Percentiles rank a stretch among this genome's conserved stretches.
phyloP scores from a whole-genome alignment of 2,113 vertebrate species.

The Chionomys nivalis region DNA sequence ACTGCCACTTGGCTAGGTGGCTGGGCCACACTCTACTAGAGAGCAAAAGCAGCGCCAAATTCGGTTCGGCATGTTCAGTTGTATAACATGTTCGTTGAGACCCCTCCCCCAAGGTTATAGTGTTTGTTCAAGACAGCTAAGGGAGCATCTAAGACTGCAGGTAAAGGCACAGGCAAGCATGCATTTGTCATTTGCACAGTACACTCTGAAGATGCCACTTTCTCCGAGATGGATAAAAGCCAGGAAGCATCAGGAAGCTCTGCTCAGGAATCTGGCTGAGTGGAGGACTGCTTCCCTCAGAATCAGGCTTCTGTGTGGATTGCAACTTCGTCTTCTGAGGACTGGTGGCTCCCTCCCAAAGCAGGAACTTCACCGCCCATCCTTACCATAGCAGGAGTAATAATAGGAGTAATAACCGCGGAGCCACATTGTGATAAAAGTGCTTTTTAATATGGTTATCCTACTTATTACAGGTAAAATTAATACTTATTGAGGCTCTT shows the following conservation, averaged over 20 bases:
- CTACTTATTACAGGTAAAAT: background rate
- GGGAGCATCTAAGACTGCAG: background rate
- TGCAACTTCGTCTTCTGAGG: background rate
- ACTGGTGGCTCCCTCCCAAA: background rate
- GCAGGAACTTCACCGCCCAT: background rate
- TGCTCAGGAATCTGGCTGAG: background rate
- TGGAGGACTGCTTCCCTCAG: background rate
- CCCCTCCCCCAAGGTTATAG: background rate
- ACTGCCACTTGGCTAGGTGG: background rate
- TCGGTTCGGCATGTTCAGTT: background rate
- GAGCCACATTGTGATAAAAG: background rate
- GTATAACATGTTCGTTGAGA: background rate
- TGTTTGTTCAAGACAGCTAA: background rate
- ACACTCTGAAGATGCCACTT: background rate
- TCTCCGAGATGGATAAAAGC: background rate
- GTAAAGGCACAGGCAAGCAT: background rate
- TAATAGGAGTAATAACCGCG: background rate
- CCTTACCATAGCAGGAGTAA: background rate
- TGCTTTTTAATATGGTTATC: background rate
- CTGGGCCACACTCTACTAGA: background rate
- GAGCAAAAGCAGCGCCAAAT: background rate
- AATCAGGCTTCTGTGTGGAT: background rate
- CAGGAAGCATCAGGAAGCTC: background rate
- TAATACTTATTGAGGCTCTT: background rate
- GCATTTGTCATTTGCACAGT: background rate